Evolutionary conservation across 2,888 invertebrate genomes (phyloP).

Genomic region (Acleris laterana): DNA sequence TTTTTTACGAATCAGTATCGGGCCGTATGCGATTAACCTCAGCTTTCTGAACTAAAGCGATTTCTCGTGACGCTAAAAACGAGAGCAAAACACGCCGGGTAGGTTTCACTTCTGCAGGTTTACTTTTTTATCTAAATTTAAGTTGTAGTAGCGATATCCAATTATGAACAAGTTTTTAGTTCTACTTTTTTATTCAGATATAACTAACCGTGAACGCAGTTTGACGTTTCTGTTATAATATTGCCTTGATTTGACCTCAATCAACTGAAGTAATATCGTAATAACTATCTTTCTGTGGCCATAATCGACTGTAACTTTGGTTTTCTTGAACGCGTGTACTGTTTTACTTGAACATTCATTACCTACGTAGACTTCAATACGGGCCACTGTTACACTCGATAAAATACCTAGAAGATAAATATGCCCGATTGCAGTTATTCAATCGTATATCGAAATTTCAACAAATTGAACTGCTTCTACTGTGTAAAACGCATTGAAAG

Average conservation of each 20-base stretch:
- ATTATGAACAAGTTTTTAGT: slow-evolving; percentile 26
- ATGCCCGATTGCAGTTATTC: no score
- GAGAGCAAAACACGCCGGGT: slow-evolving; percentile 51
- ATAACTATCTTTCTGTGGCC: background rate
- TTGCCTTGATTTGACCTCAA: background rate
- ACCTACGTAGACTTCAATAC: no score
- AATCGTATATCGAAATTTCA: no score
- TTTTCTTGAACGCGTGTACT: no score
- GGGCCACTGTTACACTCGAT: no score
- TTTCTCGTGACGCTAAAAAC: slow-evolving; percentile 53
- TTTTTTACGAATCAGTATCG: slow-evolving; percentile 23
- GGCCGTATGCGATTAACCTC: slow-evolving; percentile 44
- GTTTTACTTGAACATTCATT: no score
- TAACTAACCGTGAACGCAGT: slow-evolving; percentile 5
- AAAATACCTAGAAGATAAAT: no score
- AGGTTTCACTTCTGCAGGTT: slow-evolving; percentile 54
- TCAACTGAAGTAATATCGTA: background rate
- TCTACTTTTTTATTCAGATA: slow-evolving; percentile 7
- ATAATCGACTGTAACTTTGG: no score
- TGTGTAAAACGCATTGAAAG: no score
- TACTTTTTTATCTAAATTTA: slow-evolving; percentile 48
- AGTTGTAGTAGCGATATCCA: slow-evolving; percentile 36
- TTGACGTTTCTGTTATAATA: slow-evolving; percentile 1
- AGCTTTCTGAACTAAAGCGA: slow-evolving; percentile 46
- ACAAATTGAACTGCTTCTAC: no score